phyloP scores from a whole-genome alignment of 2,113 vertebrate species.

The Theropithecus gelada region DNA sequence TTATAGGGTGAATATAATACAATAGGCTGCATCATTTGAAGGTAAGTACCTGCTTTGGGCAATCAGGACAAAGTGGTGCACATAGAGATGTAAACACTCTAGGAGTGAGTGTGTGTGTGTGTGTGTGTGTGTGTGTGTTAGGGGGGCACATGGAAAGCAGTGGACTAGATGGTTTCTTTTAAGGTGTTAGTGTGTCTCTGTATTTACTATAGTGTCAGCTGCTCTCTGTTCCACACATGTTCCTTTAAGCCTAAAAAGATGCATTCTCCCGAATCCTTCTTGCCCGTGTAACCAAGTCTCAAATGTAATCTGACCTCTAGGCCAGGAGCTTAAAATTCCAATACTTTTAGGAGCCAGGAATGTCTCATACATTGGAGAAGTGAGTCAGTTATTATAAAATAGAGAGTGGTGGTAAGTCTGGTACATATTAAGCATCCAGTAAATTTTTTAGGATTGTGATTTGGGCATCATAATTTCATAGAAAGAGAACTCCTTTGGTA shows the following conservation, averaged over 20 bases:
- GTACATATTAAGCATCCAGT: neutral
- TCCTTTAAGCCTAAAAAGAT: neutral
- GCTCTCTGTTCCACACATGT: neutral
- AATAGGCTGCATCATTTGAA: neutral
- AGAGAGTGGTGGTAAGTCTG: neutral
- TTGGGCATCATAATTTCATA: neutral
- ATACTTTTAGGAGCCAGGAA: neutral
- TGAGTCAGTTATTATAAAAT: neutral
- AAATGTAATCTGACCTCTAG: neutral
- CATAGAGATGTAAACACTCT: neutral
- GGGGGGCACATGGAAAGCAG: neutral
- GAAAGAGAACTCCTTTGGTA: neutral
- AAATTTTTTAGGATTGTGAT: neutral
- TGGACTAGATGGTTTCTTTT: neutral
- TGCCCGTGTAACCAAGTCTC: neutral
- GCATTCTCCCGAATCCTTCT: neutral
- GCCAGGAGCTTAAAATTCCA: neutral
- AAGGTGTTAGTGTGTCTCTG: neutral
- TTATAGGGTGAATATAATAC: neutral
- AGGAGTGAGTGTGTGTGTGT: too few species aligned
- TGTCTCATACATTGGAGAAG: neutral
- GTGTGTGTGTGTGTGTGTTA: rapidly evolving
- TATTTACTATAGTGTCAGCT: neutral
- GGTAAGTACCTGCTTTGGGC: neutral
- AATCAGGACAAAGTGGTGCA: neutral